These are phyloP conservation scores for Gnatocerus cornutus DNA, from an alignment of 2,888 invertebrate genomes.

Conservation along the genomic window DNA sequence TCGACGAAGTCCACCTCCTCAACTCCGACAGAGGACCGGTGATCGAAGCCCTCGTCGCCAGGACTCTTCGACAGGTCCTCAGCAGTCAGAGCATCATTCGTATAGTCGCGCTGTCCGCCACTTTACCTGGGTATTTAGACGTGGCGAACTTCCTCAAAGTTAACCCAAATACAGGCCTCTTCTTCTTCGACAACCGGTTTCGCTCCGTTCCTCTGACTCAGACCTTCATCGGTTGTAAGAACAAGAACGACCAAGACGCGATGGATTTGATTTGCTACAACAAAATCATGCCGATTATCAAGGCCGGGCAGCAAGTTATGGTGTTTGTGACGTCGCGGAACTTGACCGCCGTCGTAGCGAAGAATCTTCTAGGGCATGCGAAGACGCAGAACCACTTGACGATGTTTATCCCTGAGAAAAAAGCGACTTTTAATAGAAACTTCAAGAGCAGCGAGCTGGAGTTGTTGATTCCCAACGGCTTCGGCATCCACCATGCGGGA, in stretches of 20 bases:
- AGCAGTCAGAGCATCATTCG: slow-evolving; percentile 95
- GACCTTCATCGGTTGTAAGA: slow-evolving; percentile 80
- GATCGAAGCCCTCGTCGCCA: slow-evolving; percentile 96
- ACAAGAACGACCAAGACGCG: slow-evolving; percentile 74
- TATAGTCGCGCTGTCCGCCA: slow-evolving; percentile 97
- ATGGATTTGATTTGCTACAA: slow-evolving; percentile 97
- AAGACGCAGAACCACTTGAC: slow-evolving; percentile 82
- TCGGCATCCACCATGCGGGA: slow-evolving; percentile 98
- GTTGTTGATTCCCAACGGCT: slow-evolving; percentile 89
- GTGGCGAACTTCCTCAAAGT: slow-evolving; percentile 96
- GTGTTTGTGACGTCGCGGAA: slow-evolving; percentile 99
- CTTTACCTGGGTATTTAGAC: slow-evolving; percentile 97
- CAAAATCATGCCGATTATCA: slow-evolving; percentile 87
- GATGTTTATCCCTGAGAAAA: slow-evolving; percentile 79
- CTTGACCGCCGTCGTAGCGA: slow-evolving; percentile 93
- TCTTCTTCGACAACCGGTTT: slow-evolving; percentile 95
- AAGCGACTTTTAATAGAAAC: slow-evolving; percentile 80
- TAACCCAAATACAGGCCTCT: slow-evolving; percentile 92
- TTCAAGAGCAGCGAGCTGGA: slow-evolving; percentile 86
- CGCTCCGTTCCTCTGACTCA: slow-evolving; percentile 96
- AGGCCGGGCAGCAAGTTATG: slow-evolving; percentile 95
- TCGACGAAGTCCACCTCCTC: slow-evolving; percentile 97
- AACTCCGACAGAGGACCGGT: slow-evolving; percentile 98
- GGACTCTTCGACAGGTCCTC: slow-evolving; percentile 94
- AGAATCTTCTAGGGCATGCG: slow-evolving; percentile 87